phyloP scores from a whole-genome alignment of 2,888 invertebrate species.

The Cerceris ruficornis region DNA sequence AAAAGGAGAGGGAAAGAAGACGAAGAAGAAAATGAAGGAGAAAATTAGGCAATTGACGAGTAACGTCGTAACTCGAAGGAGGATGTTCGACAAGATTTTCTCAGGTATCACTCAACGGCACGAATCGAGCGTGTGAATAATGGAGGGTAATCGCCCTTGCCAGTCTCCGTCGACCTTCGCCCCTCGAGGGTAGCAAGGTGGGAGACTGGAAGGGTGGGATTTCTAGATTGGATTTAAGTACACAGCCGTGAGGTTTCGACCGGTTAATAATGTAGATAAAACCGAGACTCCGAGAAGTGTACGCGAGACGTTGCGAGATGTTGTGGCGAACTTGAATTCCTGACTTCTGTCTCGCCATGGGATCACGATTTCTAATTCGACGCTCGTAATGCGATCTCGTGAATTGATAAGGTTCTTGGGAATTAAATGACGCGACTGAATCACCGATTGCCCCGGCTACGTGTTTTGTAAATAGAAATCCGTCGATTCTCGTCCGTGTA shows the following conservation, averaged over 20 bases:
- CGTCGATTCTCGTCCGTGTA: no score
- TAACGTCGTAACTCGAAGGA: constrained; percentile 37
- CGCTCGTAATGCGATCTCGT: background rate
- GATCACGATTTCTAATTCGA: background rate
- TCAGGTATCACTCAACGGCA: constrained; percentile 73
- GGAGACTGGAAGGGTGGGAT: constrained; percentile 70
- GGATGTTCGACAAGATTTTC: constrained; percentile 65
- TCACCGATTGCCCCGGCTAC: background rate
- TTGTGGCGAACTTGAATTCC: constrained; percentile 49
- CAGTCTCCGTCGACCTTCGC: constrained; percentile 70
- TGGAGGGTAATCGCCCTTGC: constrained; percentile 78
- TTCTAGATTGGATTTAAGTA: constrained; percentile 79
- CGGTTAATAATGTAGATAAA: constrained; percentile 77
- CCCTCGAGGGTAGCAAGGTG: constrained; percentile 59
- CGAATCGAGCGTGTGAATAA: constrained; percentile 77
- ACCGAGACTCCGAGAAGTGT: constrained; percentile 63
- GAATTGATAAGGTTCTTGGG: background rate
- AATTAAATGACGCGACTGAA: no score
- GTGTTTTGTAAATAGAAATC: background rate
- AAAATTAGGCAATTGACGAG: constrained; percentile 14
- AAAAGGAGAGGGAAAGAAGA: background rate
- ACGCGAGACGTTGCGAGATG: constrained; percentile 53
- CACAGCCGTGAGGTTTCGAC: constrained; percentile 76
- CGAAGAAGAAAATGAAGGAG: background rate
- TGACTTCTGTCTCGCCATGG: constrained; percentile 38